phyloP scores from a whole-genome alignment of 2,888 invertebrate genomes.

The Drosophila suboccidentalis region DNA sequence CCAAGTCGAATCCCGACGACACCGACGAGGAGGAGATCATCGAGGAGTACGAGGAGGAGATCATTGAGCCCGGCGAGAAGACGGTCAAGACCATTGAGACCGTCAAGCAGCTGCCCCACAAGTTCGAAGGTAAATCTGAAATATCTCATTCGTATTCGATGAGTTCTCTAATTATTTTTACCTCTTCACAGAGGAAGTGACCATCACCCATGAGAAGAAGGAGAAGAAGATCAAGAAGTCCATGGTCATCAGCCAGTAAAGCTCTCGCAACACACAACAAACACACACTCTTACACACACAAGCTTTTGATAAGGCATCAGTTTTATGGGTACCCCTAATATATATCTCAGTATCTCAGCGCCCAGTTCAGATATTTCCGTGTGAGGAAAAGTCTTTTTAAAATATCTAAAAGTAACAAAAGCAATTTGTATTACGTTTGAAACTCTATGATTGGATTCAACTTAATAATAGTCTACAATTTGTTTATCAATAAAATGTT shows the following conservation, averaged over 20 bases:
- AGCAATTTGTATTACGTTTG: constrained; percentile 50
- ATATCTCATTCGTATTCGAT: background rate
- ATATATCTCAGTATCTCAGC: constrained; percentile 79
- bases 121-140: constrained; percentile 79
- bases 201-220: constrained; percentile 83
- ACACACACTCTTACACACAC: constrained; percentile 13
- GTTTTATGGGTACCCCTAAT: constrained; percentile 45
- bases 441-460: constrained; percentile 35
- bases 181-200: constrained; percentile 78
- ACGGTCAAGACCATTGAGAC: constrained; percentile 83
- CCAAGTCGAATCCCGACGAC: constrained; percentile 77
- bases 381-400: constrained; percentile 42
- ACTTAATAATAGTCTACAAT: constrained; percentile 46
- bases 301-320: constrained; percentile 26
- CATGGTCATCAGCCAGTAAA: constrained; percentile 83
- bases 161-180: background rate
- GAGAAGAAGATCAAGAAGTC: constrained; percentile 84
- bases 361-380: constrained; percentile 49
- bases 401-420: constrained; percentile 29
- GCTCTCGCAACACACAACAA: constrained; percentile 37
- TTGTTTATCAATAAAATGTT: constrained; percentile 62
- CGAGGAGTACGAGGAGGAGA: constrained; percentile 85
- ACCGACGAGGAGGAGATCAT: constrained; percentile 84
- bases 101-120: constrained; percentile 82
- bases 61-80: constrained; percentile 85